Conservation (phyloP, 2,888 invertebrate species). For the Cecidostiba fungosa region DNA sequence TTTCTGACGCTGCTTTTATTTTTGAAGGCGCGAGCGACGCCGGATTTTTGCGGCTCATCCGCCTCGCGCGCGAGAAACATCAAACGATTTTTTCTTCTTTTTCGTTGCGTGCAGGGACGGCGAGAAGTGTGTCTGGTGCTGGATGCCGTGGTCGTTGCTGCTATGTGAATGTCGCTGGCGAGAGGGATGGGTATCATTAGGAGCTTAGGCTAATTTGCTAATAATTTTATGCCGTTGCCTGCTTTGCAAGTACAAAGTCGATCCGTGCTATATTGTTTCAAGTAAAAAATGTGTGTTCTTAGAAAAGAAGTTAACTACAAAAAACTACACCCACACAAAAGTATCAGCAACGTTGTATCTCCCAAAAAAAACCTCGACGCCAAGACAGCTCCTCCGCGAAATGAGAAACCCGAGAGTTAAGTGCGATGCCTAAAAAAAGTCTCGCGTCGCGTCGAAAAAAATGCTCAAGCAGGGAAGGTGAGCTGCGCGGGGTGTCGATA, state of each 20-base stretch:
- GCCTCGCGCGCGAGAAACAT: not conserved
- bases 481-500: slow-evolving; percentile 49
- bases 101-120: not conserved
- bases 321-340: not conserved
- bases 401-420: slow-evolving; percentile 50
- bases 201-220: too few species aligned
- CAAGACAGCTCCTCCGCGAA: slow-evolving; percentile 12
- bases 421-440: not conserved
- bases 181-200: too few species aligned
- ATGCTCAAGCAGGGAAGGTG: slow-evolving; percentile 4
- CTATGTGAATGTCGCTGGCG: not conserved
- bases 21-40: not conserved
- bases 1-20: slow-evolving; percentile 11
- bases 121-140: not conserved
- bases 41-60: not conserved
- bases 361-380: not conserved
- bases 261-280: not conserved
- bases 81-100: not conserved
- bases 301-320: too few species aligned
- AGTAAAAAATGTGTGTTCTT: too few species aligned
- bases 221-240: too few species aligned
- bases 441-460: not conserved
- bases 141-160: not conserved
- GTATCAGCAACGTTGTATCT: too few species aligned
- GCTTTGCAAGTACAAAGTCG: too few species aligned